phyloP scores from a whole-genome alignment of 1,140 invertebrate species.

The Notospermus geniculatus region DNA sequence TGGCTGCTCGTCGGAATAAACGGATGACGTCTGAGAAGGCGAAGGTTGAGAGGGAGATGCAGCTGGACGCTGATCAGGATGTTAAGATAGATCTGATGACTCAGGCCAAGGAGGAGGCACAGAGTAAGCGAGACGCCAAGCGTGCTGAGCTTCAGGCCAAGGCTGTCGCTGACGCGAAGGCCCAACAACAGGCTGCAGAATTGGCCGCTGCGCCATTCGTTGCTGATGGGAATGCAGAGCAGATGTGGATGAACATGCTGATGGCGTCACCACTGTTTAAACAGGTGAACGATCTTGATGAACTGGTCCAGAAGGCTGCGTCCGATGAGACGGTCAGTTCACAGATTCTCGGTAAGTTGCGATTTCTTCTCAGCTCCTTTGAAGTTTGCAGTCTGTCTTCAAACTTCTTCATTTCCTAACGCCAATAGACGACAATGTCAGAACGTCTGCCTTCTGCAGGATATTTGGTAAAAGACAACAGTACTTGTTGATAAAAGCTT shows the following conservation, averaged over 20 bases:
- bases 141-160: background rate
- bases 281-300: conserved; percentile 49
- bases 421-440: background rate
- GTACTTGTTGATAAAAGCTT: background rate
- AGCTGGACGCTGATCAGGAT: conserved; percentile 33
- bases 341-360: conserved; percentile 15
- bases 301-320: conserved; percentile 35
- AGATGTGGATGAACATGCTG: conserved; percentile 49
- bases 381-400: background rate
- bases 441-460: too few relatives aligned
- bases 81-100: conserved; percentile 11
- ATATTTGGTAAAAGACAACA: background rate
- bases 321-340: conserved; percentile 7
- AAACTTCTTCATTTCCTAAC: background rate
- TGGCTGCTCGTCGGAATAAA: conserved; percentile 41
- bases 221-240: conserved; percentile 39
- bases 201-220: conserved; percentile 12
- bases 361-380: background rate
- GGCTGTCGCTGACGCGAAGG: background rate
- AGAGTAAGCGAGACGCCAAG: background rate
- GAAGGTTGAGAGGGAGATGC: conserved; percentile 36
- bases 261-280: conserved; percentile 52
- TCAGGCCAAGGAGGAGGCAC: background rate
- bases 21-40: conserved; percentile 33
- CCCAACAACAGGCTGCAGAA: conserved; percentile 4